A percentile compares a stretch with the other conserved stretches of the same genome.
phyloP scores from a whole-genome alignment of 1,140 invertebrate genomes.

The Vollenhovia emeryi region DNA sequence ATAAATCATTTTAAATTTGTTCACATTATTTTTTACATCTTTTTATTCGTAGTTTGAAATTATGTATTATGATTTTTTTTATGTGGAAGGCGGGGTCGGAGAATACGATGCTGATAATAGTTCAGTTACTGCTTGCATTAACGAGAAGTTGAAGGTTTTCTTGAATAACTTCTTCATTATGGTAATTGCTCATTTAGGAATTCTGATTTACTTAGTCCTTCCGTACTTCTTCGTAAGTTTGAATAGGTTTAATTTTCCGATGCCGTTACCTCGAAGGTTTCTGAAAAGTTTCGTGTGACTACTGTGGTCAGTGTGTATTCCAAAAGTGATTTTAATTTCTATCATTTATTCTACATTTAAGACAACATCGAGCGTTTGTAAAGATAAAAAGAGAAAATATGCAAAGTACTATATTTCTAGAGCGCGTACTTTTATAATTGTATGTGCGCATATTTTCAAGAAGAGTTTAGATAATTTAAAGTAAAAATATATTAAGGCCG shows the following conservation, averaged over 20 bases:
- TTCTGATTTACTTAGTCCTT: constrained; percentile 52
- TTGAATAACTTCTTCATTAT: constrained; percentile 56
- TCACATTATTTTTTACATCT: neutral
- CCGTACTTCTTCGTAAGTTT: constrained; percentile 34
- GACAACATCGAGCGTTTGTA: neutral
- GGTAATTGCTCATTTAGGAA: constrained; percentile 54
- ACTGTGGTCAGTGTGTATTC: neutral
- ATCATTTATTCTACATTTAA: neutral
- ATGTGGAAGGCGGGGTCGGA: neutral
- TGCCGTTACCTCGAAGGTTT: constrained; percentile 16
- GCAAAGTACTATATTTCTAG: neutral
- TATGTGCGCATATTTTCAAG: too few species aligned
- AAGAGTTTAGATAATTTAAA: neutral
- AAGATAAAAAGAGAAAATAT: neutral
- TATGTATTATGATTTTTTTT: constrained; percentile 6
- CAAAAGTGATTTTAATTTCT: constrained; percentile 32
- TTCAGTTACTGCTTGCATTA: constrained; percentile 36
- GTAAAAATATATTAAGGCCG: neutral
- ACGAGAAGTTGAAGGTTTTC: constrained; percentile 37
- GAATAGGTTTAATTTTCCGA: constrained; percentile 32
- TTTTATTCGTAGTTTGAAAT: neutral
- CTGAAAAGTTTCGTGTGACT: constrained; percentile 33
- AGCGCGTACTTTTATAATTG: neutral
- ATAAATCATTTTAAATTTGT: neutral
- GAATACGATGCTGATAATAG: constrained; percentile 1